Percentiles rank a stretch among this genome's conserved stretches.
Conservation (phyloP, 2,888 invertebrate species). For the Cheilosia scutellata region DNA sequence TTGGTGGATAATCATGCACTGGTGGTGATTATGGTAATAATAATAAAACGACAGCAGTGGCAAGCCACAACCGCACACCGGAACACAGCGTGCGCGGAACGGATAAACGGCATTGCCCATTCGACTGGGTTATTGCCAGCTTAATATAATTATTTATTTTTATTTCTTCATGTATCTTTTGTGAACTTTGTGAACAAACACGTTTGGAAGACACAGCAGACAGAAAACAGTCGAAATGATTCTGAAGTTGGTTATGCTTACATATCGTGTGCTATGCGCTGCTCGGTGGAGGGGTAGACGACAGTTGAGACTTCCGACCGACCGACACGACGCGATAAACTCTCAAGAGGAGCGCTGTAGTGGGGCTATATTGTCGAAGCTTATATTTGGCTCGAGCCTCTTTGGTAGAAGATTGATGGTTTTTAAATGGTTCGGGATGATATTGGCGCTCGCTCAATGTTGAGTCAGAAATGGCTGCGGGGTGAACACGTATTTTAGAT, state of each 20-base stretch:
- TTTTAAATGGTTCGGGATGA: constrained; percentile 68
- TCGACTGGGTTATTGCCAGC: constrained; percentile 57
- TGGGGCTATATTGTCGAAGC: constrained; percentile 40
- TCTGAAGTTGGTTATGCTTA: constrained; percentile 34
- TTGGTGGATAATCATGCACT: constrained; percentile 72
- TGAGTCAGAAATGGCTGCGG: constrained; percentile 56
- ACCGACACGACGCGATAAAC: constrained; percentile 44
- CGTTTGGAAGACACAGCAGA: constrained; percentile 10
- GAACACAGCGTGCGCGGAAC: constrained; percentile 65
- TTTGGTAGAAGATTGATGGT: constrained; percentile 67
- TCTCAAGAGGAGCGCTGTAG: constrained; percentile 51
- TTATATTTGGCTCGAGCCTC: constrained; percentile 66
- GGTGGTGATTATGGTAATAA: constrained; percentile 71
- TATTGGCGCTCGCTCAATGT: constrained; percentile 56
- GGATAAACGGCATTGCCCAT: constrained; percentile 60
- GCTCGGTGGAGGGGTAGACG: background rate
- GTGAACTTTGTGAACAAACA: constrained; percentile 20
- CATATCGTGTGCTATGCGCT: constrained; percentile 9
- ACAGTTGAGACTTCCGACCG: constrained; percentile 32
- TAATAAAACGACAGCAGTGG: constrained; percentile 69
- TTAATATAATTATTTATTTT: constrained; percentile 6
- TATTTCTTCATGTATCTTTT: constrained; percentile 9
- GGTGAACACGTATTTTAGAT: constrained; percentile 37
- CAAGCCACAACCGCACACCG: constrained; percentile 66
- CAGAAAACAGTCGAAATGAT: constrained; percentile 26